Evolutionary conservation across 2,797 vertebrate species (phyloP).

Genomic region (Phrynocephalus guinanensis): DNA sequence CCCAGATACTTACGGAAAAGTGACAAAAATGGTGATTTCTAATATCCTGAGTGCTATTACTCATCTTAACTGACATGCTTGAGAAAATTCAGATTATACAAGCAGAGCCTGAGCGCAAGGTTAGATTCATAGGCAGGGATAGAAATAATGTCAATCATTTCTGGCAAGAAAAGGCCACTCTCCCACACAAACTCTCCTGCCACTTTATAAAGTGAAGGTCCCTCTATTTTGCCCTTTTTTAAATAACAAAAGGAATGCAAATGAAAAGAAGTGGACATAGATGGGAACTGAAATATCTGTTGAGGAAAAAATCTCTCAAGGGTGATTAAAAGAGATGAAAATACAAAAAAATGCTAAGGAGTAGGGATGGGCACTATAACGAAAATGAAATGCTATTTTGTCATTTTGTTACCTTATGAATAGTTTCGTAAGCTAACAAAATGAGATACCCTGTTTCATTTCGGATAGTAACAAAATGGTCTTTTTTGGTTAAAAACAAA

Average conservation of each 20-base stretch:
- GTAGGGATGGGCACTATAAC: too few relatives aligned
- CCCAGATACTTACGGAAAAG: too few relatives aligned
- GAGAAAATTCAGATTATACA: not conserved
- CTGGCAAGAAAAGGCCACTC: not conserved
- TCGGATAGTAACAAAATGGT: too few relatives aligned
- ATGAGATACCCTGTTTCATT: too few relatives aligned
- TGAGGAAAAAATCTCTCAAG: not conserved
- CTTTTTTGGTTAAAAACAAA: too few relatives aligned
- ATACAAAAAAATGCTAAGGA: not conserved
- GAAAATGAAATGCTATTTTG: too few relatives aligned
- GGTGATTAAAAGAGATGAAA: not conserved
- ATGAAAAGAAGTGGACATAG: not conserved
- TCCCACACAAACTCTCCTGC: not conserved
- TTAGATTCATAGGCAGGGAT: too few relatives aligned
- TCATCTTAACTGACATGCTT: not conserved
- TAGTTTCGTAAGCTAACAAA: too few relatives aligned
- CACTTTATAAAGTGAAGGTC: not conserved
- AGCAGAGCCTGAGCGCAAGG: not conserved
- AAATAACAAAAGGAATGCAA: not conserved
- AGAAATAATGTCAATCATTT: not conserved
- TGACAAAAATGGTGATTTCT: too few relatives aligned
- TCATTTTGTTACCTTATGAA: too few relatives aligned
- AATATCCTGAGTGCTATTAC: too few relatives aligned
- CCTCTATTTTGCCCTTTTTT: not conserved
- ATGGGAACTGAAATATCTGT: not conserved